phyloP scores from a whole-genome alignment of 64 coral and sea anemone genomes.

The Stylophora pistillata region DNA sequence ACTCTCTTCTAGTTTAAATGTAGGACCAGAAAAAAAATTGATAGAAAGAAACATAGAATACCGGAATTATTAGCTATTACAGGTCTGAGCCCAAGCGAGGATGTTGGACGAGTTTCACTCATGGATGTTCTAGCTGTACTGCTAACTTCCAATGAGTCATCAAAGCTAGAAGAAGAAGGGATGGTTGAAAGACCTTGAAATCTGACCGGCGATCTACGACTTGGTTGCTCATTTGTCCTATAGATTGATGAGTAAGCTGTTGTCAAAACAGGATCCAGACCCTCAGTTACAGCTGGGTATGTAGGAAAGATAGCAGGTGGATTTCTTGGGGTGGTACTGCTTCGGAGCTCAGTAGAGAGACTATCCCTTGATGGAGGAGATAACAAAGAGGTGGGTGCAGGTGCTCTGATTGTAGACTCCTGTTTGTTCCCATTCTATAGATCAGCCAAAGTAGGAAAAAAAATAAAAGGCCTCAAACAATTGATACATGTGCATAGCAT shows the following conservation, averaged over 20 bases:
- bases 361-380: constrained; percentile 35
- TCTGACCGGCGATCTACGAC: background rate
- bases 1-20: too few relatives aligned
- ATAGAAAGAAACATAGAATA: background rate
- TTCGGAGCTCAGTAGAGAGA: background rate
- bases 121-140: constrained; percentile 4
- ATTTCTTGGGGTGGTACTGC: constrained; percentile 1
- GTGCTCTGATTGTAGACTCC: background rate
- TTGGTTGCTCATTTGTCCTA: background rate
- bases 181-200: constrained; percentile 2
- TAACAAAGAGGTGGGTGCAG: background rate
- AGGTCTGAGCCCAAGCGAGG: constrained; percentile 43
- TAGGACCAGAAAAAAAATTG: too few relatives aligned
- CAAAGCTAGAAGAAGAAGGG: constrained; percentile 62
- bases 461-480: background rate
- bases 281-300: background rate
- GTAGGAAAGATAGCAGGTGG: background rate
- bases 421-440: background rate
- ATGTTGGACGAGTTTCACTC: constrained; percentile 12
- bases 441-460: background rate
- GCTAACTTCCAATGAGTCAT: constrained; percentile 73
- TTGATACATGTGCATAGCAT: too few relatives aligned
- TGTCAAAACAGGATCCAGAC: background rate
- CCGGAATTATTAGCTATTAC: constrained; percentile 57
- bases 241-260: constrained; percentile 22